phyloP scores from a whole-genome alignment of 1,140 invertebrate species.

The Plodia interpunctella region DNA sequence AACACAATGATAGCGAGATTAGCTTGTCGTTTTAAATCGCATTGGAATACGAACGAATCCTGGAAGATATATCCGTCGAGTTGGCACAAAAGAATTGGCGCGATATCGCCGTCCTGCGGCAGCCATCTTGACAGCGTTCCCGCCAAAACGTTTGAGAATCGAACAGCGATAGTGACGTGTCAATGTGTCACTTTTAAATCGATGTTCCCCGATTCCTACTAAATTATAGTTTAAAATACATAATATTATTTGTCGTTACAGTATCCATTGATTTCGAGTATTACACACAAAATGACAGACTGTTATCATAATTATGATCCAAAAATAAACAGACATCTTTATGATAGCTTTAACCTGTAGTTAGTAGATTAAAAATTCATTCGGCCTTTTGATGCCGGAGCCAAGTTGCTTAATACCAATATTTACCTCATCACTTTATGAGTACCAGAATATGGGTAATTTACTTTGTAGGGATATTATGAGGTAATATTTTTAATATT shows the following conservation, averaged over 20 bases:
- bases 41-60: constrained; percentile 52
- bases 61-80: constrained; percentile 51
- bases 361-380: constrained; percentile 4
- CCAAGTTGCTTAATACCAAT: constrained; percentile 4
- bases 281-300: background rate
- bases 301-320: constrained; percentile 3
- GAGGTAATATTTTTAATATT: background rate
- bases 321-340: constrained; percentile 6
- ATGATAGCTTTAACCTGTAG: background rate
- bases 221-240: background rate
- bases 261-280: background rate
- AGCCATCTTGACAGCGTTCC: constrained; percentile 59
- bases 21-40: constrained; percentile 61
- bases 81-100: constrained; percentile 68
- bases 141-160: constrained; percentile 62
- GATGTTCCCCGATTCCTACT: background rate
- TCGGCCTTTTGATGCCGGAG: background rate
- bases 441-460: background rate
- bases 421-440: constrained; percentile 6
- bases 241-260: too few species aligned
- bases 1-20: constrained; percentile 44
- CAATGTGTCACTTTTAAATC: constrained; percentile 14
- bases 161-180: constrained; percentile 25
- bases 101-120: constrained; percentile 58
- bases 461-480: background rate